Percentiles rank a stretch among this genome's conserved stretches.
Conservation (phyloP, 2,113 vertebrate genomes). For the Etheostoma spectabile region DNA sequence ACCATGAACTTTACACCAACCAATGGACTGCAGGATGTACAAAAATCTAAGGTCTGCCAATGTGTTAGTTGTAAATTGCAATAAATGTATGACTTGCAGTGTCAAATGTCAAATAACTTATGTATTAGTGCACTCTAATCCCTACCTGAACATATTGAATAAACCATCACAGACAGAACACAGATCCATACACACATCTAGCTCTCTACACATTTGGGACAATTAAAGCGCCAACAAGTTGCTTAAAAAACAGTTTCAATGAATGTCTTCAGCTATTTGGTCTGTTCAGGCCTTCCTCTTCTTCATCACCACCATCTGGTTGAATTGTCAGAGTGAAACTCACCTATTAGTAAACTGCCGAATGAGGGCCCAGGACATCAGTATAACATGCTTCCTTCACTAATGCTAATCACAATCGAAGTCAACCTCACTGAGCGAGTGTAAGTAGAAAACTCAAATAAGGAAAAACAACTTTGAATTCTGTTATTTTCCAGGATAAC, state of each 20-base stretch:
- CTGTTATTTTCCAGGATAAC: not conserved
- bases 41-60: no score
- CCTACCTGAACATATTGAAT: no score
- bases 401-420: no score
- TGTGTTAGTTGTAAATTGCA: no score
- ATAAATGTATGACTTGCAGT: no score
- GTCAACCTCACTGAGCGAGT: no score
- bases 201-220: not conserved
- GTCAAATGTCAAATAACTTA: no score
- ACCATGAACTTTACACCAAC: no score
- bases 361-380: not conserved
- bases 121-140: no score
- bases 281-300: not conserved
- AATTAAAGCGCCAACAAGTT: not conserved
- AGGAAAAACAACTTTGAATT: not conserved
- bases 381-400: not conserved
- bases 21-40: no score
- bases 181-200: not conserved
- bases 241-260: not conserved
- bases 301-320: not conserved
- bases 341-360: not conserved
- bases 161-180: no score
- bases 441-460: not conserved
- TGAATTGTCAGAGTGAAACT: not conserved
- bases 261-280: not conserved